Base-by-base conservation (phyloP, 2,888 invertebrate genomes). In the Molorchus minor region DNA sequence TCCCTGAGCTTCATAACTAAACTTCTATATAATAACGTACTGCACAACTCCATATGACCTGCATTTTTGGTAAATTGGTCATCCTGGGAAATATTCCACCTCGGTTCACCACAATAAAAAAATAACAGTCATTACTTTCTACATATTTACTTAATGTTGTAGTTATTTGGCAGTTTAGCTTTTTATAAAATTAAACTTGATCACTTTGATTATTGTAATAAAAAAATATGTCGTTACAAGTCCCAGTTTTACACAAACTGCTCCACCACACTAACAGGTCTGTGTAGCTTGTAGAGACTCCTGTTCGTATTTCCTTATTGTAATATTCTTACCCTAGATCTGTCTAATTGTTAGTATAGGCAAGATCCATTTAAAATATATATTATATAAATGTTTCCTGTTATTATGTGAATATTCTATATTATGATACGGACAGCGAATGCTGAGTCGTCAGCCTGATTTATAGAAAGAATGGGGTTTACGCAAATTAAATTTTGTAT, bases 321-420 rank as follows among this genome's bases (percentile, higher is more conserved):
- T 77, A 77, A 73, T 71, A 73, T 64, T 72, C 73, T 75, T 76
- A 73, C 75, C 69, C 70, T 79, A 80, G 79, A 79, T 78, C 78
- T 79, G 79, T 80, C 79, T 79, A 73, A 76, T 77, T 79, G 78
- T 79, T 79, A 79, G 80, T 68, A 72, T 78, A 79, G 77, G 73
- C 75, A 77, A 77, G 79, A 80, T 79, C 78, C 76, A 76, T 79
- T 75, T 79, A 77, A 78, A 77, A 70, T 78, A 78, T 78, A 79
- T 80, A 80, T 79, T 81, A 80, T 80, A 80, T 81, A 79, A 81
- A 81, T 81, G 81, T 81, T 81, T 80, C 80, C 80, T 81, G 81
- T 81, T 81, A 80, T 77, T 77, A 78, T 77, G 78, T 80, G 76
- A 79, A 80, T 79, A 80, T 79, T 79, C 77, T 80, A 80, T 80